Base-by-base conservation (phyloP, 2,888 invertebrate genomes). In the Dynastes hyllus region DNA sequence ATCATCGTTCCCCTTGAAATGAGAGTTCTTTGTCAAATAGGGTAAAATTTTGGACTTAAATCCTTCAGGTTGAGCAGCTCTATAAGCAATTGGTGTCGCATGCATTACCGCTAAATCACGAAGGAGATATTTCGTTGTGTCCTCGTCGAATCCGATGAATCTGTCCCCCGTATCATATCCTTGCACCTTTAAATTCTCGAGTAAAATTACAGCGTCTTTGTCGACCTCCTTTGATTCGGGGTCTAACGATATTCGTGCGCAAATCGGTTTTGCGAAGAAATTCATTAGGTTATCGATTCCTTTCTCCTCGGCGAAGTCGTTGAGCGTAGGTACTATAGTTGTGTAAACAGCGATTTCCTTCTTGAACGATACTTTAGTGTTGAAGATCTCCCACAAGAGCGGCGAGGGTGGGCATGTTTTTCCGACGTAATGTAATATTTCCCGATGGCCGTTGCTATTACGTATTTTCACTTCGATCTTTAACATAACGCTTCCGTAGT, bases 401-500 rank as follows among this genome's bases (percentile, higher is more conserved):
- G 90, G 89, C 32, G 90, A 90, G 1, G 89, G 88, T 0, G 92
- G 92, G 9, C 90, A 87, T 82, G 91, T 85, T 83, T 92, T 92
- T 0, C 90, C 91, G 3, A 92, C 89, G 0, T 91, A 78, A 8
- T 90, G 83, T 40, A 91, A 76, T 5, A 87, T 86, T 77, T 89
- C 86, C 40, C 77, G 73, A 9, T 79, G 73, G 0, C 75, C 75
- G 6, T 71, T 50, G 55, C 77, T 75, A 16, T 69, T 53, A 8
- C n/a, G 55, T 9, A 76, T 13, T 50, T 84, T 86, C 0, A 89
- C 58, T 37, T 83, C 82, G 2, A 87, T 82, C 1, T 87, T 86
- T 0, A 91, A 82, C 85, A 92, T 92, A 0, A 90, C 85, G 81
- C 92, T 92, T 1, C 92, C 92, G 84, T 91, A 92, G 84, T 92